phyloP scores from a whole-genome alignment of 2,113 vertebrate genomes.

The Xiphias gladius region DNA sequence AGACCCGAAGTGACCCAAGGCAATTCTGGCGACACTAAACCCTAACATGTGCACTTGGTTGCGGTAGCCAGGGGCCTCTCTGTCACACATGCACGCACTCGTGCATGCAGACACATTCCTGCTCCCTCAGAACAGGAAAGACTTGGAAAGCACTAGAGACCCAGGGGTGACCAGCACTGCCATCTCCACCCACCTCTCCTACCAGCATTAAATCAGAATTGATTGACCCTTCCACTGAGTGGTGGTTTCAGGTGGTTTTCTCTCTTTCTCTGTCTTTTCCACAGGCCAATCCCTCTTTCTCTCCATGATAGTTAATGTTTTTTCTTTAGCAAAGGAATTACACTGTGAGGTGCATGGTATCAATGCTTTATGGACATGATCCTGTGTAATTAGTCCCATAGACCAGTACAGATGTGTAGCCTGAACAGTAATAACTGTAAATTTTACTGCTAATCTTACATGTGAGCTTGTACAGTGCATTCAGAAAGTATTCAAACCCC shows the following conservation, averaged over 20 bases:
- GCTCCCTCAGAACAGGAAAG: slow-evolving; percentile 71
- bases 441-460: slow-evolving; percentile 47
- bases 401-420: slow-evolving; percentile 1
- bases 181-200: slow-evolving; percentile 79
- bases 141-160: slow-evolving; percentile 62
- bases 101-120: slow-evolving; percentile 57
- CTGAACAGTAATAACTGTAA: slow-evolving; percentile 23
- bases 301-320: background rate
- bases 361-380: slow-evolving; percentile 21
- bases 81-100: slow-evolving; percentile 57
- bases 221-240: slow-evolving; percentile 75
- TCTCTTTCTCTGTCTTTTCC: slow-evolving; percentile 34
- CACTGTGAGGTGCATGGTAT: slow-evolving; percentile 4
- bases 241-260: slow-evolving; percentile 75
- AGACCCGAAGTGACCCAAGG: slow-evolving; percentile 67
- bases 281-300: slow-evolving; percentile 23
- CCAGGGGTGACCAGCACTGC: slow-evolving; percentile 69
- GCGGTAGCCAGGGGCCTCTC: slow-evolving; percentile 74
- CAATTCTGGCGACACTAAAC: slow-evolving; percentile 71
- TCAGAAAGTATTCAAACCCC: no score
- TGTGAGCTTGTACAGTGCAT: background rate
- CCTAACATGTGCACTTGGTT: slow-evolving; percentile 71
- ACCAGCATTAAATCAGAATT: slow-evolving; percentile 80
- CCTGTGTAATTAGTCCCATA: background rate
- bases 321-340: background rate